phyloP scores from a whole-genome alignment of 2,113 vertebrate species.

The Perognathus longimembris region DNA sequence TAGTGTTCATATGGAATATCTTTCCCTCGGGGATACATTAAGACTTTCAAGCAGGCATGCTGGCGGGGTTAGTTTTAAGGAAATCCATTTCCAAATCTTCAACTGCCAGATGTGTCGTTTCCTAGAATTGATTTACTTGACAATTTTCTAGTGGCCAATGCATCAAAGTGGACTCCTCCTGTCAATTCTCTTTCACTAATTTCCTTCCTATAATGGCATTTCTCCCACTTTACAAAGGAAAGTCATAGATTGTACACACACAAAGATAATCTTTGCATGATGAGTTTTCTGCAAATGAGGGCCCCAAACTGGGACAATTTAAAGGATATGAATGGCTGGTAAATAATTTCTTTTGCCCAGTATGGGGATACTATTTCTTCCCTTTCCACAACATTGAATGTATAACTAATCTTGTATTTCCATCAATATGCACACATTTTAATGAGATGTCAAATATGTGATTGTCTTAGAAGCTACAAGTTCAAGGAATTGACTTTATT shows the following conservation, averaged over 20 bases:
- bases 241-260: not conserved
- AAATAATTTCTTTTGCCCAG: conserved; percentile 9
- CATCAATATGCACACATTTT: conserved; percentile 18
- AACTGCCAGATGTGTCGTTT: not conserved
- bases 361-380: conserved; percentile 5
- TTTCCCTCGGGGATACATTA: conserved; percentile 12
- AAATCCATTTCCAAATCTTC: conserved; percentile 46
- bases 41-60: conserved; percentile 36
- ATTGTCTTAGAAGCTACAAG: not conserved
- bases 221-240: conserved; percentile 20
- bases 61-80: conserved; percentile 15
- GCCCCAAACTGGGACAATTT: conserved; percentile 15
- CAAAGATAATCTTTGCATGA: not conserved
- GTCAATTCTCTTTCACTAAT: conserved; percentile 1
- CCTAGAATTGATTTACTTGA: conserved; percentile 39
- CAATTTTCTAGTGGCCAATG: conserved; percentile 23
- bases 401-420: not conserved
- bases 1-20: conserved; percentile 29
- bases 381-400: conserved; percentile 35
- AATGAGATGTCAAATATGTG: conserved; percentile 20
- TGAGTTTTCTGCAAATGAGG: not conserved
- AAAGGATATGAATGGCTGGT: not conserved
- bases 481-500: conserved; percentile 49
- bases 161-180: not conserved
- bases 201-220: conserved; percentile 27